Base-by-base conservation (phyloP, 1,140 invertebrate species). In the Apis dorsata region DNA sequence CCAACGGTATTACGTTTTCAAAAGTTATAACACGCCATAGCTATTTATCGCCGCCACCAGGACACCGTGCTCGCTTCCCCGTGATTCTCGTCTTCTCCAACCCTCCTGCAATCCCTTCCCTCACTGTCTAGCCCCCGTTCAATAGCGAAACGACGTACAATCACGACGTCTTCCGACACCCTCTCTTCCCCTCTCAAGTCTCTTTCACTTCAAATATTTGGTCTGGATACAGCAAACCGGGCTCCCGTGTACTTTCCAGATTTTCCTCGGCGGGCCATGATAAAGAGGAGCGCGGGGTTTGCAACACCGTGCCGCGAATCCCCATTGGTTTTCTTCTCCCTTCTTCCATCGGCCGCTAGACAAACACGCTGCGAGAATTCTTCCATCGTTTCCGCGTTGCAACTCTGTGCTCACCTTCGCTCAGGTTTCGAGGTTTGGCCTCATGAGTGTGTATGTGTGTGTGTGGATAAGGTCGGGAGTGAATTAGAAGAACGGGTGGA, bases 21-120 rank as follows among this genome's bases (percentile, higher is more conserved):
- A 81, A 81, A 81, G 80, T 81, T 81, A 76, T 62, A 81, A 76
- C 80, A 76, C 62, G 55, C 62, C 34, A 5, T 19, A 13, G 65
- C 80, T 76, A 60, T 81, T 76, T 69, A 81, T 76, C 73, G 73
- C 60, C 49, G 44, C 17, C 72, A 21, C 17, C 24, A 8, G 21
- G 44, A 57, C 62, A 44, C 28, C n/a, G 21, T 53, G 9, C 2
- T 17, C 60, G 24, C n/a, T 4, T 9, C 3, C n/a, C 28, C 19
- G 12, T 11, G 15, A 24, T 51, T 62, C 49, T 53, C 17, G n/a
- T 4, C 21, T 11, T 17, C 19, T 21, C 2, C 10, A 34, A 71
- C 17, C 44, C 34, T 34, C 11, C 65, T 34, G n/a, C n/a, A 53
- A 63, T 55, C 71, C 13, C 12, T 24, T 80, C 55, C 55, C 8